These are phyloP conservation scores for Phyto melanocephala DNA, from an alignment of 2,888 invertebrate genomes.

Conservation along the genomic window DNA sequence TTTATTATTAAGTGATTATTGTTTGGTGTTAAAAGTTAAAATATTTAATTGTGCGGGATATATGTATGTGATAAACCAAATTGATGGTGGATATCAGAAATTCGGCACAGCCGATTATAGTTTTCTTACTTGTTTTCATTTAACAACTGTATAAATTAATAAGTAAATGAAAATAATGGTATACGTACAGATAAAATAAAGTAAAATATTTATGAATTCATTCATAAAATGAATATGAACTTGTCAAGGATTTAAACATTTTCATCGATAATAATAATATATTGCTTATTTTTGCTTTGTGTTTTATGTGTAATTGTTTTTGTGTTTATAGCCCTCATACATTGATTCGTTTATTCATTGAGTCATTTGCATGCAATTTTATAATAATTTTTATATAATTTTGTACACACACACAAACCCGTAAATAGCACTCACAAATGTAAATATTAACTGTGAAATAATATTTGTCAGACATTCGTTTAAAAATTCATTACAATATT, in stretches of 20 bases:
- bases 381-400: slow-evolving; percentile 3
- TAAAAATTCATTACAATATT: slow-evolving; percentile 10
- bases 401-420: not conserved
- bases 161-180: not conserved
- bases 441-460: not conserved
- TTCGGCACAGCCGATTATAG: no score
- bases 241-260: slow-evolving; percentile 19
- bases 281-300: not conserved
- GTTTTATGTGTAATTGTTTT: not conserved
- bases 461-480: not conserved
- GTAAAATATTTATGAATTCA: slow-evolving; percentile 29
- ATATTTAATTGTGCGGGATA: no score
- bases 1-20: no score
- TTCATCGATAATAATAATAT: slow-evolving; percentile 4
- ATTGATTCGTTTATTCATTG: not conserved
- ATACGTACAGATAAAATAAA: not conserved
- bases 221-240: slow-evolving; percentile 5
- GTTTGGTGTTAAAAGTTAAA: no score
- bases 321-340: not conserved
- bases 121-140: no score
- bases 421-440: no score
- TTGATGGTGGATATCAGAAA: no score
- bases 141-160: not conserved
- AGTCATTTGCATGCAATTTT: slow-evolving; percentile 3
- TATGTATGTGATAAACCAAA: no score